A percentile compares a stretch with the other conserved stretches of the same genome.
Conservation (phyloP, 2,113 vertebrate genomes). For the Callionymus lyra region DNA sequence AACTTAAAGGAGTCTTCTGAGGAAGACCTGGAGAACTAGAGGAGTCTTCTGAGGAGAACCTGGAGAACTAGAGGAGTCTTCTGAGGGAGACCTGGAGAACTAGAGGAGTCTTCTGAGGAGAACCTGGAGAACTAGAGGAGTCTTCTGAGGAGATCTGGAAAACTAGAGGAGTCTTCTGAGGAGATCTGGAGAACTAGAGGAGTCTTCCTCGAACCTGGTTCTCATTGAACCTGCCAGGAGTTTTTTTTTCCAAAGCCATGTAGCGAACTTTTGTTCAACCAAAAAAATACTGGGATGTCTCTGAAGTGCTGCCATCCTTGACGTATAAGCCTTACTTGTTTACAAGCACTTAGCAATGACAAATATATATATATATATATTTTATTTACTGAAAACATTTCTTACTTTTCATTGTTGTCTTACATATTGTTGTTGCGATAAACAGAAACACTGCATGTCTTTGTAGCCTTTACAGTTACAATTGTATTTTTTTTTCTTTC, state of each 20-base stretch:
- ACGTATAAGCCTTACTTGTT: conserved; percentile 62
- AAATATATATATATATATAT: conserved; percentile 55
- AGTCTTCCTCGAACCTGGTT: conserved; percentile 7
- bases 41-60: too few species aligned
- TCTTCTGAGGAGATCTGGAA: conserved; percentile 10
- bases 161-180: conserved; percentile 5
- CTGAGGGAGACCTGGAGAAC: too few species aligned
- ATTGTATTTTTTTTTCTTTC: conserved; percentile 30
- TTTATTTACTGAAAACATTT: conserved; percentile 60
- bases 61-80: too few species aligned
- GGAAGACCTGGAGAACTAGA: too few species aligned
- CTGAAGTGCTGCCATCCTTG: conserved; percentile 50
- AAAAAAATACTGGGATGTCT: conserved; percentile 45
- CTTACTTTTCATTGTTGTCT: conserved; percentile 49
- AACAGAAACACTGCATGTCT: conserved; percentile 48
- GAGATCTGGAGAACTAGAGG: conserved; percentile 1
- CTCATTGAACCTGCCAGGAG: conserved; percentile 18
- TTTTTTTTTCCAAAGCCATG: conserved; percentile 28
- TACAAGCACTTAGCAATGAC: conserved; percentile 65
- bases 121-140: too few species aligned
- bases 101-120: too few species aligned
- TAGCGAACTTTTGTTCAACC: conserved; percentile 40
- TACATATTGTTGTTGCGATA: conserved; percentile 22
- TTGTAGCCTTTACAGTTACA: conserved; percentile 33
- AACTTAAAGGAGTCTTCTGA: conserved; percentile 3